Conservation (phyloP, 1,140 invertebrate genomes). For the Penaeus vannamei region DNA sequence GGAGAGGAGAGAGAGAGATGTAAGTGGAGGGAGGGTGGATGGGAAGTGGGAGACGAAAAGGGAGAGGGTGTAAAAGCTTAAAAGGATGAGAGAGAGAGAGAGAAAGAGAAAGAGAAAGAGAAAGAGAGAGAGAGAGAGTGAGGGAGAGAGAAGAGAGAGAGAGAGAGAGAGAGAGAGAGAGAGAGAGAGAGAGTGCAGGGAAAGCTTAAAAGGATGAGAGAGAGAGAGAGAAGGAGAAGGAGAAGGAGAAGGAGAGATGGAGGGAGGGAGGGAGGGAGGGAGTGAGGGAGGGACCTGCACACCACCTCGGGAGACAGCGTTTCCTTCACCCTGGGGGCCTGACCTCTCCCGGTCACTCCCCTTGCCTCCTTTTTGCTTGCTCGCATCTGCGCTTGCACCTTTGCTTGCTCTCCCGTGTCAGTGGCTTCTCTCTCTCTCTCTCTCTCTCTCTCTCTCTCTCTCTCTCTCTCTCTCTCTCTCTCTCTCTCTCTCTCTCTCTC, state of each 20-base stretch:
- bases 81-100: constrained; percentile 14
- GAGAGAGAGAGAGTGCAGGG: neutral
- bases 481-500: no score
- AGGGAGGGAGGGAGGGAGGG: neutral
- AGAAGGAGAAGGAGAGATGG: neutral
- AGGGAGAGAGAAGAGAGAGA: neutral
- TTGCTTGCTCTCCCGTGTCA: no score
- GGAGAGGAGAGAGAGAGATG: neutral
- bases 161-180: neutral
- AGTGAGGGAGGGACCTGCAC: neutral
- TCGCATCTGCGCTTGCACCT: no score
- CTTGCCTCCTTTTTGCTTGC: no score
- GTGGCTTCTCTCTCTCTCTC: no score
- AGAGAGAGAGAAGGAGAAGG: neutral
- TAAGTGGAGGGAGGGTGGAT: neutral
- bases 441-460: no score
- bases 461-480: no score
- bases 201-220: neutral
- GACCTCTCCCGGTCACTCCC: no score
- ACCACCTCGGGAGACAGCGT: no score
- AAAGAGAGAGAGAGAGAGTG: neutral
- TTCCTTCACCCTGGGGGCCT: no score
- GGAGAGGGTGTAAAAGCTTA: neutral
- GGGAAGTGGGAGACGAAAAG: neutral
- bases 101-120: constrained; percentile 14